A percentile compares a stretch with the other conserved stretches of the same genome.
These are phyloP conservation scores for Xestoiulus laeticollis DNA, from an alignment of 2,888 invertebrate species.

Conservation along the genomic window DNA sequence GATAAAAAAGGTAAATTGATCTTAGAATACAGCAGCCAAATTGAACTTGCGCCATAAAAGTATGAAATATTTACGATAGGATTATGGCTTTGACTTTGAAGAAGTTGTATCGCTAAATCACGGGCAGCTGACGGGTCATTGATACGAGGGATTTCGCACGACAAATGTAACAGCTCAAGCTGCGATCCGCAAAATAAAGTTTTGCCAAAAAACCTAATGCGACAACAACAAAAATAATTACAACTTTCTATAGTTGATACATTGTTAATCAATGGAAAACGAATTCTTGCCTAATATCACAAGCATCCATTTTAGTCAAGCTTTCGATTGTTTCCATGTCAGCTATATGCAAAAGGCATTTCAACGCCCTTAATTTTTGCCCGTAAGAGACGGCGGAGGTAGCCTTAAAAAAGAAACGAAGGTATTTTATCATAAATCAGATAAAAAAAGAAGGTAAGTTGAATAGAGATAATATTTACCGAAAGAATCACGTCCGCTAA, in stretches of 20 bases:
- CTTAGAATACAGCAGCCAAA: no score
- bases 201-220: background rate
- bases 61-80: background rate
- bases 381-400: background rate
- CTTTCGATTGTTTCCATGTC: background rate
- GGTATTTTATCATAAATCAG: background rate
- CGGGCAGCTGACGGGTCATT: background rate
- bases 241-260: background rate
- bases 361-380: background rate
- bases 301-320: background rate
- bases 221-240: background rate
- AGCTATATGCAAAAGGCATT: conserved; percentile 36
- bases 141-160: background rate
- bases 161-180: background rate
- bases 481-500: background rate
- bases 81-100: background rate
- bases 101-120: conserved; percentile 34
- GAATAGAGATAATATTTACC: background rate
- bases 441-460: background rate
- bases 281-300: background rate
- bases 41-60: background rate
- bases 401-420: background rate
- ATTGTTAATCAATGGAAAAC: background rate
- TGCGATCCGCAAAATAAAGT: background rate
- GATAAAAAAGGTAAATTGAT: background rate